phyloP scores from a whole-genome alignment of 2,797 vertebrate species.

The Oreochromis grahami region DNA sequence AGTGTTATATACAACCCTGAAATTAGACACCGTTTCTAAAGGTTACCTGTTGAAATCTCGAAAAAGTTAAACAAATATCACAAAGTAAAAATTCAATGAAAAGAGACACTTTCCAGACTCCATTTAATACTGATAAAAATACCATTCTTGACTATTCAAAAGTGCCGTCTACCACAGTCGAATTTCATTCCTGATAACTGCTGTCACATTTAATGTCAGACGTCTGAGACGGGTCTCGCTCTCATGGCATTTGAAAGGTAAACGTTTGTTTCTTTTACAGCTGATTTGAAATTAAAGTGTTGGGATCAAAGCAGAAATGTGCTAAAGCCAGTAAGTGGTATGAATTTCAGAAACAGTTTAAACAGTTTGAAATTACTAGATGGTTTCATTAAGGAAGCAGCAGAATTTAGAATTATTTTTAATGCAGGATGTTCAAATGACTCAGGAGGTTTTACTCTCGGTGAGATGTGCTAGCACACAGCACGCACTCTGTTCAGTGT shows the following conservation, averaged over 20 bases:
- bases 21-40: not conserved
- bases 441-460: not conserved
- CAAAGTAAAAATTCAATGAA: not conserved
- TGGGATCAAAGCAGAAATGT: not conserved
- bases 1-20: not conserved
- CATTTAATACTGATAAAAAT: not conserved
- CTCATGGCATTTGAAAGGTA: not conserved
- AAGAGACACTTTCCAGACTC: not conserved
- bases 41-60: not conserved
- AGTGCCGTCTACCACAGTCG: not conserved
- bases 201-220: not conserved
- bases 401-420: not conserved
- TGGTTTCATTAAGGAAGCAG: not conserved
- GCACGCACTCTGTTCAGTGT: not conserved
- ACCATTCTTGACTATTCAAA: not conserved
- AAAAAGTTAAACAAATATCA: not conserved
- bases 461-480: not conserved
- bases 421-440: not conserved
- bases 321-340: not conserved
- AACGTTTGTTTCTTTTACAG: not conserved
- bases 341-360: not conserved
- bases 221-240: not conserved
- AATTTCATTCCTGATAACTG: not conserved
- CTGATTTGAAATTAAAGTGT: not conserved
- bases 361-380: not conserved